These are phyloP conservation scores for Halichoerus grypus DNA, from an alignment of 2,113 vertebrate genomes.

Conservation along the genomic window DNA sequence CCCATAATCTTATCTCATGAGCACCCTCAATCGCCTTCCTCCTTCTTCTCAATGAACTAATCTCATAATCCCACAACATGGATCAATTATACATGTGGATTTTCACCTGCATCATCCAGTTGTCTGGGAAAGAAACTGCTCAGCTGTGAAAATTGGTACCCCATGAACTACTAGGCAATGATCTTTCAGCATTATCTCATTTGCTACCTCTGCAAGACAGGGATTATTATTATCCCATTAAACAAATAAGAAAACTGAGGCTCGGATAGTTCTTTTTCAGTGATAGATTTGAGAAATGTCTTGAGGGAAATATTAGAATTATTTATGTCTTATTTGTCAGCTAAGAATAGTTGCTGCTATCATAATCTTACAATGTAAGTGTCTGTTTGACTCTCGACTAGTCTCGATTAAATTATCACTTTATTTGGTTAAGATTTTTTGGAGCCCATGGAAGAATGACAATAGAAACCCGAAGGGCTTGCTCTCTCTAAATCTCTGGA, in stretches of 20 bases:
- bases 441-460: not conserved
- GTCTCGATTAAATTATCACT: conserved; percentile 15
- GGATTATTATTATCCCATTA: conserved; percentile 21
- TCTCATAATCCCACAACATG: not conserved
- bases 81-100: not conserved
- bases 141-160: not conserved
- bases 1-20: not conserved
- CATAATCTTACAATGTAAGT: not conserved
- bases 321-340: not conserved
- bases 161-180: not conserved
- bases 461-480: conserved; percentile 36
- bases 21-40: not conserved
- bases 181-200: not conserved
- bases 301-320: not conserved
- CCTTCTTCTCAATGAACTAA: not conserved
- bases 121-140: not conserved
- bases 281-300: not conserved
- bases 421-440: conserved; percentile 39
- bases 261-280: not conserved
- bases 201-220: not conserved
- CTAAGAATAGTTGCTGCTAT: not conserved
- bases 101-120: not conserved
- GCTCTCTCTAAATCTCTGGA: not conserved
- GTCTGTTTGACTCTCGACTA: not conserved
- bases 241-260: conserved; percentile 15